These are phyloP conservation scores for Lobophora halterata DNA, from an alignment of 2,888 invertebrate genomes.

Conservation along the genomic window DNA sequence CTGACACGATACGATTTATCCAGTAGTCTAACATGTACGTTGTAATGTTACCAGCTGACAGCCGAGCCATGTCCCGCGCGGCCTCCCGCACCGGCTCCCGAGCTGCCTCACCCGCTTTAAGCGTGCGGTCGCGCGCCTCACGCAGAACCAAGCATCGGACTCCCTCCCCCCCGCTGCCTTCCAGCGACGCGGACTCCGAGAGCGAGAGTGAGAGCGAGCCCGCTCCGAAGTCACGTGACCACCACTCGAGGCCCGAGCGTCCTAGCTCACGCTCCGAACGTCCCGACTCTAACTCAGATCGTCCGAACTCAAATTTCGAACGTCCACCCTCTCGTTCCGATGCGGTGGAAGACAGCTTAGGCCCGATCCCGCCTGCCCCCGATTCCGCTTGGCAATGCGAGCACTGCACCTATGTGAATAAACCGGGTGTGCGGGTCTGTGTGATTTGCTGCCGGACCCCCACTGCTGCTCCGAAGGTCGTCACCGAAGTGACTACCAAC, in stretches of 20 bases:
- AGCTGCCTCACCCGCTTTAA: constrained; percentile 85
- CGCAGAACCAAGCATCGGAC: constrained; percentile 67
- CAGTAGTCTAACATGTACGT: no score
- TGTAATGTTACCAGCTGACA: constrained; percentile 62
- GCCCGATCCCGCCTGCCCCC: constrained; percentile 76
- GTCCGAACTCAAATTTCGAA: constrained; percentile 9
- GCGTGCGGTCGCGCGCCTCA: constrained; percentile 86
- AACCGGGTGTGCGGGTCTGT: constrained; percentile 89
- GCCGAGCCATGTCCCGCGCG: constrained; percentile 67
- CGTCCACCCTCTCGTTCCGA: constrained; percentile 6
- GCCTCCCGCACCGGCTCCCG: constrained; percentile 83
- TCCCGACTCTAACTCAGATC: constrained; percentile 5
- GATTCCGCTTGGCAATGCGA: constrained; percentile 90
- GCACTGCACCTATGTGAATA: constrained; percentile 94
- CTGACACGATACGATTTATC: no score
- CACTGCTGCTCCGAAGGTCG: constrained; percentile 55
- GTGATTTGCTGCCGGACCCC: constrained; percentile 93
- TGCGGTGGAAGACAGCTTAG: constrained; percentile 45
- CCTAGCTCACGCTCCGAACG: constrained; percentile 1
- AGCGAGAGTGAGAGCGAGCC: constrained; percentile 59
- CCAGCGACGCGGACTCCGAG: constrained; percentile 84
- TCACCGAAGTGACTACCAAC: constrained; percentile 33
- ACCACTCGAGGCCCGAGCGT: constrained; percentile 6
- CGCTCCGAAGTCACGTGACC: constrained; percentile 18
- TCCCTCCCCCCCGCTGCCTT: constrained; percentile 67